These are phyloP conservation scores for Sclerurus mexicanus DNA, from an alignment of 2,113 vertebrate genomes.

Conservation along the genomic window DNA sequence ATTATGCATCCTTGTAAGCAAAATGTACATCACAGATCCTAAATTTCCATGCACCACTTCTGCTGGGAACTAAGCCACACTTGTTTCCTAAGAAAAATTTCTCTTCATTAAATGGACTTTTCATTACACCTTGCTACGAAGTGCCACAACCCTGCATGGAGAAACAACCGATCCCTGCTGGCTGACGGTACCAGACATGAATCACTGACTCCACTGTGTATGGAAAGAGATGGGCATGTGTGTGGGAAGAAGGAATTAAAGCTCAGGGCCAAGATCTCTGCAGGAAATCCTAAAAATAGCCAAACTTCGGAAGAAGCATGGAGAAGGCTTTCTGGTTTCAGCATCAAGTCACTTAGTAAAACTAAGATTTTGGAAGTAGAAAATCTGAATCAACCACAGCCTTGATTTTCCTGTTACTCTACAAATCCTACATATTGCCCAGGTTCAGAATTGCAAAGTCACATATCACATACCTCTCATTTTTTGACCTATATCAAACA, in stretches of 20 bases:
- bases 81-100: background rate
- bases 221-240: background rate
- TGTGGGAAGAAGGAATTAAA: slow-evolving; percentile 26
- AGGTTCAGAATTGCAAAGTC: background rate
- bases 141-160: background rate
- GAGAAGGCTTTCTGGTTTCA: slow-evolving; percentile 10
- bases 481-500: background rate
- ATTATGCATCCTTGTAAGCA: background rate
- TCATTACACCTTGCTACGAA: background rate
- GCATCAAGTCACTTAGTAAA: slow-evolving; percentile 8
- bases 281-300: slow-evolving; percentile 50
- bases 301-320: background rate
- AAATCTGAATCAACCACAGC: background rate
- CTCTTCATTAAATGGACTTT: background rate
- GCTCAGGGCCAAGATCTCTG: slow-evolving; percentile 12
- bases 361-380: background rate
- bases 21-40: background rate
- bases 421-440: background rate
- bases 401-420: background rate
- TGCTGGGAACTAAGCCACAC: background rate
- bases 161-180: slow-evolving; percentile 4
- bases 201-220: slow-evolving; percentile 2
- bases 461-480: background rate
- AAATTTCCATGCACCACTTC: background rate
- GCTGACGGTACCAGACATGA: slow-evolving; percentile 11